Evolutionary conservation across 2,888 invertebrate species (phyloP).

Genomic region (Copidosoma aretas): DNA sequence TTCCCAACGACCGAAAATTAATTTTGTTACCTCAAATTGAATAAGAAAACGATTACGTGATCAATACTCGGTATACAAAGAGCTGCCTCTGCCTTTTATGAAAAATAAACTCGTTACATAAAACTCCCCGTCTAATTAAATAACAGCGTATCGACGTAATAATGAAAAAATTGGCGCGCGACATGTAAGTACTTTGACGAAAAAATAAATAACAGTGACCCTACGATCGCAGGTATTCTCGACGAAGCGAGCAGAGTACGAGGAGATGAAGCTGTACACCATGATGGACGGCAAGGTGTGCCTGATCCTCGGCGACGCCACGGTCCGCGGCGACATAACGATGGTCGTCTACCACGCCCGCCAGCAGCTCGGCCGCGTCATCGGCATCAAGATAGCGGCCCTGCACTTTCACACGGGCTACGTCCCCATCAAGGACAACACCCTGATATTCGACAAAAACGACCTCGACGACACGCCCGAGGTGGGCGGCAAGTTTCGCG

Average conservation of each 20-base stretch:
- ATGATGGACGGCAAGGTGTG: conserved; percentile 76
- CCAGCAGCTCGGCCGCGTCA: conserved; percentile 81
- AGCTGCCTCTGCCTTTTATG: no score
- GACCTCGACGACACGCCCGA: conserved; percentile 86
- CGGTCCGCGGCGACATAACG: conserved; percentile 85
- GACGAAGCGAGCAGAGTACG: conserved; percentile 84
- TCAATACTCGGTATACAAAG: no score
- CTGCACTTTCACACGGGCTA: conserved; percentile 91
- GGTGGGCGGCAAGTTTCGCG: conserved; percentile 70
- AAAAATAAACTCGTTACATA: no score
- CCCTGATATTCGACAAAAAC: conserved; percentile 75
- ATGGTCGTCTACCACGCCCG: conserved; percentile 84
- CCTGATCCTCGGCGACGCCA: conserved; percentile 63
- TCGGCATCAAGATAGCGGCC: conserved; percentile 85
- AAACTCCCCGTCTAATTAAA: no score
- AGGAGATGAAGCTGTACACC: conserved; percentile 79
- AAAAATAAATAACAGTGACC: neutral
- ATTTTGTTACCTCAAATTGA: no score
- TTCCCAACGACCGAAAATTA: no score
- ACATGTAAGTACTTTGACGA: neutral
- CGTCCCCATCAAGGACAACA: conserved; percentile 75
- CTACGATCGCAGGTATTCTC: conserved; percentile 66
- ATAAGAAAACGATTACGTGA: neutral
- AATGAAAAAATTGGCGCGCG: no score
- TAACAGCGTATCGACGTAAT: no score